Conservation (phyloP, 2,797 vertebrate genomes). For the Eospalax fontanierii region DNA sequence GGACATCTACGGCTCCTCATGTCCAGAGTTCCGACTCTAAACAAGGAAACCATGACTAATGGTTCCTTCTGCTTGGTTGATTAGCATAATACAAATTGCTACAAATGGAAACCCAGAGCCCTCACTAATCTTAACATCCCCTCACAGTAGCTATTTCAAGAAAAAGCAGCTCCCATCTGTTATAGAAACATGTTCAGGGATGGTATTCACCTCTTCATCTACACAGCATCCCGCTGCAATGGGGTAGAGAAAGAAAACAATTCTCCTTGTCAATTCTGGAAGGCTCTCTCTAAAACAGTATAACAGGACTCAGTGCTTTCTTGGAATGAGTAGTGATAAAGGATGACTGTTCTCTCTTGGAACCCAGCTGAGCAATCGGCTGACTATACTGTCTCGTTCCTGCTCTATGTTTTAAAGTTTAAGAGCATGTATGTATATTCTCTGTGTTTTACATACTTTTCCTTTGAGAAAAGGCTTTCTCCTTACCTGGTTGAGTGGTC, state of each 20-base stretch:
- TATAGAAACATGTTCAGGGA: slow-evolving; percentile 72
- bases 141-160: slow-evolving; percentile 84
- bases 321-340: background rate
- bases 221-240: slow-evolving; percentile 15
- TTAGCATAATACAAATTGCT: slow-evolving; percentile 82
- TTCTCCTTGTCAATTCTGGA: slow-evolving; percentile 60
- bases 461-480: background rate
- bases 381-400: background rate
- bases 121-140: slow-evolving; percentile 82
- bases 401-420: background rate
- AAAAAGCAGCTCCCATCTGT: slow-evolving; percentile 85
- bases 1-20: background rate
- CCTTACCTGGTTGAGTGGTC: background rate
- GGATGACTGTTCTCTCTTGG: too few relatives aligned
- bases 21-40: slow-evolving; percentile 74
- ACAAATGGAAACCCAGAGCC: slow-evolving; percentile 81
- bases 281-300: slow-evolving; percentile 22
- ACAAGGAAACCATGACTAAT: slow-evolving; percentile 82
- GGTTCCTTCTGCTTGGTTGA: slow-evolving; percentile 81
- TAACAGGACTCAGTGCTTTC: background rate
- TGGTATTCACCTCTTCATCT: slow-evolving; percentile 53
- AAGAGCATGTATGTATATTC: background rate
- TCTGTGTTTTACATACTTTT: background rate
- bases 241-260: background rate
- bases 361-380: background rate